Conservation (phyloP, 2,797 vertebrate genomes). For the Enteromius thamalakanensis region DNA sequence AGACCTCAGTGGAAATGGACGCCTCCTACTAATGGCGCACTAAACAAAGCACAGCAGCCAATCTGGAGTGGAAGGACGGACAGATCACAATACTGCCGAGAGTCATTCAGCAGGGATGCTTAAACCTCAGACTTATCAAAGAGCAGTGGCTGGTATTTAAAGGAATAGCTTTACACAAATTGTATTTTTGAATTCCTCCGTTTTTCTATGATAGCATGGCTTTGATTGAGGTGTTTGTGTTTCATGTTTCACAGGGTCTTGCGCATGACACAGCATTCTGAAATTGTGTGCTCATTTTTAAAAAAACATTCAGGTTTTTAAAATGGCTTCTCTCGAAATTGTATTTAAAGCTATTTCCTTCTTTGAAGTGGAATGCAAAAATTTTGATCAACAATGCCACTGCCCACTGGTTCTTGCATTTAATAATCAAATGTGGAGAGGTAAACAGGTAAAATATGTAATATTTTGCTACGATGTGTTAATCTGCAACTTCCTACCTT, state of each 20-base stretch:
- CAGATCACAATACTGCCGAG: background rate
- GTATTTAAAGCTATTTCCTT: background rate
- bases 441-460: background rate
- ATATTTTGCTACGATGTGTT: background rate
- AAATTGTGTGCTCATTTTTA: background rate
- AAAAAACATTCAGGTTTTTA: background rate
- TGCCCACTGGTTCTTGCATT: background rate
- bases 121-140: slow-evolving; percentile 24
- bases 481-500: background rate
- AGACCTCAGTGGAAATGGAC: slow-evolving; percentile 38
- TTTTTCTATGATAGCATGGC: background rate
- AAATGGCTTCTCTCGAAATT: background rate
- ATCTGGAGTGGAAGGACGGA: slow-evolving; percentile 28
- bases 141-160: background rate
- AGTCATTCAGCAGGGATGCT: slow-evolving; percentile 3
- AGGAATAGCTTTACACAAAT: background rate
- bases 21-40: slow-evolving; percentile 41
- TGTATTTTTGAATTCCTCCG: background rate
- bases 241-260: background rate
- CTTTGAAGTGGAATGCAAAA: background rate
- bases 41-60: slow-evolving; percentile 38
- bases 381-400: background rate
- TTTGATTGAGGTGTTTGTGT: background rate
- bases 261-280: background rate
- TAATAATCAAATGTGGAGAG: background rate